Evolutionary conservation across 2,888 invertebrate genomes (phyloP).

Genomic region (Gari tellinella): DNA sequence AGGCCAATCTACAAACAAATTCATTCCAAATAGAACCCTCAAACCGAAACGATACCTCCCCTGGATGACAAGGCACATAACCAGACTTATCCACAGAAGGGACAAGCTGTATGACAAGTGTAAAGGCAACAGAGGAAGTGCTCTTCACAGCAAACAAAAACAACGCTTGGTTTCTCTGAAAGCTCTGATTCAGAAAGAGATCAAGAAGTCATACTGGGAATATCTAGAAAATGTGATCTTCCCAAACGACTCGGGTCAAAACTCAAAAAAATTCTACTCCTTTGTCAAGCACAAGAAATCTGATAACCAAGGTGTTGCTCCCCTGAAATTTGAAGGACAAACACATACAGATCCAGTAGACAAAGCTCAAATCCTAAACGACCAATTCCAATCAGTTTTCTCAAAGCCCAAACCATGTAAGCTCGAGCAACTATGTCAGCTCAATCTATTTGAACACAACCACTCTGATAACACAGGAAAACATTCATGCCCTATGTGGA

Average conservation of each 20-base stretch:
- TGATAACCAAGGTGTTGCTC: constrained; percentile 1
- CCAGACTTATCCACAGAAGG: constrained; percentile 2
- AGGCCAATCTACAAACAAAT: no score
- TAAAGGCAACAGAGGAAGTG: no score
- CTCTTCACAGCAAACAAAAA: neutral
- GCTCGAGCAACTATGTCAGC: neutral
- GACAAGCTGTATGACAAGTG: no score
- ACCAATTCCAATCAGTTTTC: no score
- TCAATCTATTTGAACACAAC: no score
- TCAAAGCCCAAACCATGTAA: neutral
- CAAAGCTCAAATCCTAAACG: constrained; percentile 4
- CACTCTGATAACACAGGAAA: no score
- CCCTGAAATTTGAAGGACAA: no score
- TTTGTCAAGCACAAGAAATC: constrained; percentile 18
- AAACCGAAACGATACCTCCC: constrained; percentile 7
- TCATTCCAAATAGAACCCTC: constrained; percentile 3
- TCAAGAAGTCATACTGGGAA: neutral
- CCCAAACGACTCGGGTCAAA: neutral
- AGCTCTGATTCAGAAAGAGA: neutral
- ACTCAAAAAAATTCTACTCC: constrained; percentile 16
- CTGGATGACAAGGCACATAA: constrained; percentile 4
- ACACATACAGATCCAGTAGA: neutral
- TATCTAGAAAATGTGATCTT: no score
- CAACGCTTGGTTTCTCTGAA: neutral
- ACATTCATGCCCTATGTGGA: neutral